A percentile compares a stretch with the other conserved stretches of the same genome.
These are phyloP conservation scores for Antheraea mylitta DNA, from an alignment of 1,140 invertebrate genomes.

Conservation along the genomic window DNA sequence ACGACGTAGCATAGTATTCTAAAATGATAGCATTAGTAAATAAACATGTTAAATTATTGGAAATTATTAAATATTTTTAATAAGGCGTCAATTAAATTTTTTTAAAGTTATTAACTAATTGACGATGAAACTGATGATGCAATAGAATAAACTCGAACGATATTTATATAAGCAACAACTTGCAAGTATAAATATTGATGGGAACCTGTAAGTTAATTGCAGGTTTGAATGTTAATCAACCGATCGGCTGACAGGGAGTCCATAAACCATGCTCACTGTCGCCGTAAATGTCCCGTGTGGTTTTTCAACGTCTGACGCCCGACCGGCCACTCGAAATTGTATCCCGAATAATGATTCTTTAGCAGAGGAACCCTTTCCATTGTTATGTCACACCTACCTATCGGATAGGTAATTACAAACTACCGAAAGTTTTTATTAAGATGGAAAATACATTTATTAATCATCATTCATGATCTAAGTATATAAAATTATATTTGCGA, in stretches of 20 bases:
- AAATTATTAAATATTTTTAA: not conserved
- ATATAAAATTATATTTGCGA: no score
- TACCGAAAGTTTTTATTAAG: no score
- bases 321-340: slow-evolving; percentile 50
- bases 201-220: slow-evolving; percentile 48
- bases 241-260: slow-evolving; percentile 45
- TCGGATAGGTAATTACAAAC: no score
- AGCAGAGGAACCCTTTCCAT: not conserved
- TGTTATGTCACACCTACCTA: not conserved
- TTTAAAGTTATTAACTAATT: not conserved
- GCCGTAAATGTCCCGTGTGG: slow-evolving; percentile 69
- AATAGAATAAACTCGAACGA: slow-evolving; percentile 15
- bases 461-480: no score
- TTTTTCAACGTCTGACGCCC: slow-evolving; percentile 63
- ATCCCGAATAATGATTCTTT: slow-evolving; percentile 57
- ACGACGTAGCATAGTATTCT: no score
- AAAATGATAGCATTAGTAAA: no score
- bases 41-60: no score
- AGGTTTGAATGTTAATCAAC: slow-evolving; percentile 55
- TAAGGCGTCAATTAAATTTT: not conserved
- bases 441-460: no score
- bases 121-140: not conserved
- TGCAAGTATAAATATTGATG: slow-evolving; percentile 1
- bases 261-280: slow-evolving; percentile 57
- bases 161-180: not conserved